These are phyloP conservation scores for Orussus abietinus DNA, from an alignment of 1,140 invertebrate genomes.

Conservation along the genomic window DNA sequence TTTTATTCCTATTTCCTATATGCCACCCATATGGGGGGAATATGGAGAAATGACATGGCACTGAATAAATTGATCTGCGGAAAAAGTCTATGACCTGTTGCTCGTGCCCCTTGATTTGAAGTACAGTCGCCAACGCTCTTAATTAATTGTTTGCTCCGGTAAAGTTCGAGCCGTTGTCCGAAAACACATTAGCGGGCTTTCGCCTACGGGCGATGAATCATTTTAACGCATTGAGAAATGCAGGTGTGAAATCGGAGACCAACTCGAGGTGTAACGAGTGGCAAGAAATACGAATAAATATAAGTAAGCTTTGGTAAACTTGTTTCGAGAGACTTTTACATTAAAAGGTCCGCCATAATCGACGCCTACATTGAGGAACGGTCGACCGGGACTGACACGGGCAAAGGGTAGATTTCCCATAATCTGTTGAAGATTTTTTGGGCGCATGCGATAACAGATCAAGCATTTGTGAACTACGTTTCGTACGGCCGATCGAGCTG, in stretches of 20 bases:
- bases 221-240: constrained; percentile 11
- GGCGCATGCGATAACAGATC: constrained; percentile 18
- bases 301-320: constrained; percentile 27
- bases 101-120: constrained; percentile 6
- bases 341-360: constrained; percentile 38
- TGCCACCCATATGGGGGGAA: constrained; percentile 42
- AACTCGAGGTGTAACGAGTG: constrained; percentile 16
- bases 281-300: constrained; percentile 28
- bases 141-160: constrained; percentile 14
- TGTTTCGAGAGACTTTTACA: constrained; percentile 23
- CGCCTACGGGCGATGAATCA: constrained; percentile 15
- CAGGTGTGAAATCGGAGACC: constrained; percentile 11
- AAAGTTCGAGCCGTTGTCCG: constrained; percentile 17
- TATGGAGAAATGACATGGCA: constrained; percentile 43
- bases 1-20: constrained; percentile 43
- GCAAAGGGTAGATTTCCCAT: constrained; percentile 21
- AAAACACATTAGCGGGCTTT: constrained; percentile 6
- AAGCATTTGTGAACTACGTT: constrained; percentile 27
- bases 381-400: constrained; percentile 12
- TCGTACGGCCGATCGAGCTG: constrained; percentile 22
- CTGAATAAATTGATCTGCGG: constrained; percentile 3
- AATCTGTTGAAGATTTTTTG: constrained; percentile 11
- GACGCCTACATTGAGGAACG: constrained; percentile 27
- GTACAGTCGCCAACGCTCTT: neutral
- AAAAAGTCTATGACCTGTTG: constrained; percentile 1